phyloP scores from a whole-genome alignment of 2,113 vertebrate species.

The Oncorhynchus kisutch region DNA sequence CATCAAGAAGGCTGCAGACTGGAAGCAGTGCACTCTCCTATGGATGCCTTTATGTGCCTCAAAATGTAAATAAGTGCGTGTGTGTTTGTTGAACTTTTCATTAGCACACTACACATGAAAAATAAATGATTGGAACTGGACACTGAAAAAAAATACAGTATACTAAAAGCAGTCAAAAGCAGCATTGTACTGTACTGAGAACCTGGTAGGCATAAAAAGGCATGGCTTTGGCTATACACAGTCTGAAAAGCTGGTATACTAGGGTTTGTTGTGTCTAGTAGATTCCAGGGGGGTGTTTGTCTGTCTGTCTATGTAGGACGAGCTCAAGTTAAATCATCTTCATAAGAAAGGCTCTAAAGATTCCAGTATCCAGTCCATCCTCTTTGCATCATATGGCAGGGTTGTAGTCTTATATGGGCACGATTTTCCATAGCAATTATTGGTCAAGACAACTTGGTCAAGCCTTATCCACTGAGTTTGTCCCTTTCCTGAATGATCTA shows the following conservation, averaged over 20 bases:
- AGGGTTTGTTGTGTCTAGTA: not conserved
- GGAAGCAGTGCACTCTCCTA: too few relatives aligned
- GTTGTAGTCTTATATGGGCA: not conserved
- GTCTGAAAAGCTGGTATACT: not conserved
- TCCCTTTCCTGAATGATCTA: conserved; percentile 21
- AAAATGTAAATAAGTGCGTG: too few relatives aligned
- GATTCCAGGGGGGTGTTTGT: not conserved
- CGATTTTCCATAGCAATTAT: not conserved
- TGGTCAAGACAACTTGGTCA: not conserved
- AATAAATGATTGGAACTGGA: not conserved
- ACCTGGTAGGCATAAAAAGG: not conserved
- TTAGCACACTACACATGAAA: not conserved
- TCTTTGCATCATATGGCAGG: not conserved
- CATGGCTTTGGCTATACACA: not conserved
- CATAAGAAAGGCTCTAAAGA: too few relatives aligned
- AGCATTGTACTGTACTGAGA: not conserved
- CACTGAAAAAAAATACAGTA: too few relatives aligned
- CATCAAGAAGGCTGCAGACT: too few relatives aligned
- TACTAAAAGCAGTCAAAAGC: too few relatives aligned
- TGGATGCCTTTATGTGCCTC: too few relatives aligned
- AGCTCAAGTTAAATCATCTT: not conserved
- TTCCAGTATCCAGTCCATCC: not conserved
- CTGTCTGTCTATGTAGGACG: not conserved
- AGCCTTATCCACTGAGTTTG: conserved; percentile 12
- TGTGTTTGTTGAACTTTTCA: too few relatives aligned